A percentile compares a stretch with the other conserved stretches of the same genome.
phyloP scores from a whole-genome alignment of 2,113 vertebrate genomes.

The Ochotona curzoniae region DNA sequence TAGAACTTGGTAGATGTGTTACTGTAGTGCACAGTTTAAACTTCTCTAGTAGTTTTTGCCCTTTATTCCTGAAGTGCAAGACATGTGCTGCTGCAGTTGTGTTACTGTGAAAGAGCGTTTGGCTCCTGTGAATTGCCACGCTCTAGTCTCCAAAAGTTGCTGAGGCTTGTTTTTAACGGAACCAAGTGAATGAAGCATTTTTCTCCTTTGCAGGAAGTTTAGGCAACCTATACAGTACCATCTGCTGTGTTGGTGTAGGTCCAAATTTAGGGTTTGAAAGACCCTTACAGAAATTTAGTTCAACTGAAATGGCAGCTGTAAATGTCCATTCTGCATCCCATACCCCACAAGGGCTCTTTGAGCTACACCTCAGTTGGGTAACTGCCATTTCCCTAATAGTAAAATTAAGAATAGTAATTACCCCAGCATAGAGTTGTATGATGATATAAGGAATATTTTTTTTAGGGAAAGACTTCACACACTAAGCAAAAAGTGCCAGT shows the following conservation, averaged over 20 bases:
- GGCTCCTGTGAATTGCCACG: conserved; percentile 1
- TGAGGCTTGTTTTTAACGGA: not conserved
- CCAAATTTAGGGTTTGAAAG: conserved; percentile 54
- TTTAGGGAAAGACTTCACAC: conserved; percentile 8
- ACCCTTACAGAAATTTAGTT: not conserved
- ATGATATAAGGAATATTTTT: conserved; percentile 31
- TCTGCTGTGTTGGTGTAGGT: not conserved
- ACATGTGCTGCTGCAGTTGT: conserved; percentile 6
- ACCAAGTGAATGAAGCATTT: not conserved
- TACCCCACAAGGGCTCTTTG: not conserved
- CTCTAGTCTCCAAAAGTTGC: not conserved
- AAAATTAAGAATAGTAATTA: not conserved
- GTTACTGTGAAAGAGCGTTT: not conserved
- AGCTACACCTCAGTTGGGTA: not conserved
- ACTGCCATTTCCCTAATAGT: conserved; percentile 22
- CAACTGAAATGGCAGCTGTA: conserved; percentile 45
- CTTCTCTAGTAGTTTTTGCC: conserved; percentile 9
- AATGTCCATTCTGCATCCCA: conserved; percentile 26
- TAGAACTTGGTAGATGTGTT: conserved; percentile 43
- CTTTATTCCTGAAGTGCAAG: not conserved
- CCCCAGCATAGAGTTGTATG: not conserved
- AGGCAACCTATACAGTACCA: not conserved
- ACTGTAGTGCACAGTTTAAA: conserved; percentile 10
- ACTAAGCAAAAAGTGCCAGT: not conserved
- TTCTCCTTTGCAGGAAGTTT: not conserved